Conservation (phyloP, 2,113 vertebrate genomes). For the Perca schrenkii region DNA sequence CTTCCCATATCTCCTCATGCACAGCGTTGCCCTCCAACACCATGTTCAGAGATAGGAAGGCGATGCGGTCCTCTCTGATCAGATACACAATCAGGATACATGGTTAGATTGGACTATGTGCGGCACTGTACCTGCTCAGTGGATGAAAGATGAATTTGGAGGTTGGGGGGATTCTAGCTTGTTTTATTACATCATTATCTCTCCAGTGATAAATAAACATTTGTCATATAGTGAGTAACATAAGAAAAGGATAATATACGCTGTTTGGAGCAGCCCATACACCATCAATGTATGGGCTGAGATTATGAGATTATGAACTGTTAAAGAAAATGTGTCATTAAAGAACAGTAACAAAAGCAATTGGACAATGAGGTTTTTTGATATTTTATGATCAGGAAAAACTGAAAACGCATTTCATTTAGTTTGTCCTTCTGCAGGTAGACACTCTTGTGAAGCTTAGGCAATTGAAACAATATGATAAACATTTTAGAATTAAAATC, state of each 20-base stretch:
- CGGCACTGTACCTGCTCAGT: slow-evolving; percentile 17
- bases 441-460: not conserved
- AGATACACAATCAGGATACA: slow-evolving; percentile 62
- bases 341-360: not conserved
- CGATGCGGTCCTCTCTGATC: slow-evolving; percentile 50
- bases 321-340: not conserved
- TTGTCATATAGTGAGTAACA: slow-evolving; percentile 19
- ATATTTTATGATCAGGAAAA: not conserved
- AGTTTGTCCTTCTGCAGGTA: no score
- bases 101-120: slow-evolving; percentile 46
- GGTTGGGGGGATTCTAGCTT: slow-evolving; percentile 23
- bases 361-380: not conserved
- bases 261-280: not conserved
- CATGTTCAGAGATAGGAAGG: slow-evolving; percentile 63
- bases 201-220: slow-evolving; percentile 27
- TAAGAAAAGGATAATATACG: slow-evolving; percentile 6
- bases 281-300: no score
- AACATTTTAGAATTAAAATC: not conserved
- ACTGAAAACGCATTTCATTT: not conserved
- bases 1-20: slow-evolving; percentile 62
- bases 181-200: slow-evolving; percentile 67
- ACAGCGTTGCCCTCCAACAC: slow-evolving; percentile 65
- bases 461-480: not conserved
- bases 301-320: not conserved
- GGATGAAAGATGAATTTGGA: slow-evolving; percentile 57